These are phyloP conservation scores for Gymnocypris eckloni DNA, from an alignment of 2,797 vertebrate species.

Conservation along the genomic window DNA sequence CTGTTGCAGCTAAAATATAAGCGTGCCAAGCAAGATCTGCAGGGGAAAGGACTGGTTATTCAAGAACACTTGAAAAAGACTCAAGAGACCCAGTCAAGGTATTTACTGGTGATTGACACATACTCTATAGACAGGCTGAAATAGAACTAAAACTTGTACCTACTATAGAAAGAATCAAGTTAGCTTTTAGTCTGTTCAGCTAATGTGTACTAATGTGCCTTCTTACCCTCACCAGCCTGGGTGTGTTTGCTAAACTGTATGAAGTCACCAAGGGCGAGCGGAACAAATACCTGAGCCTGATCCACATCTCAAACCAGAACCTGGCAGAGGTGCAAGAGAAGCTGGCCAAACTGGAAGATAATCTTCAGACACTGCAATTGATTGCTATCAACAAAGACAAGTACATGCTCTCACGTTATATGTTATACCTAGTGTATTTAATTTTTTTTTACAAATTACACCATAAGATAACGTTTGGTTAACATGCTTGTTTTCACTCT, in stretches of 20 bases:
- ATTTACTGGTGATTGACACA: slow-evolving; percentile 41
- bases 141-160: neutral
- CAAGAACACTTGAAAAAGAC: slow-evolving; percentile 80
- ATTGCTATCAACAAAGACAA: slow-evolving; percentile 80
- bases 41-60: slow-evolving; percentile 84
- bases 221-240: slow-evolving; percentile 74
- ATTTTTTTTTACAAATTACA: neutral
- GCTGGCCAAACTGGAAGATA: slow-evolving; percentile 81
- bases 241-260: slow-evolving; percentile 77
- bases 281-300: slow-evolving; percentile 83
- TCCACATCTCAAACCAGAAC: slow-evolving; percentile 80
- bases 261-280: slow-evolving; percentile 81
- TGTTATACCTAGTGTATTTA: neutral
- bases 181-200: neutral
- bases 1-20: slow-evolving; percentile 64
- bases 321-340: slow-evolving; percentile 79
- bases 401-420: slow-evolving; percentile 65
- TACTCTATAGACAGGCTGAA: neutral
- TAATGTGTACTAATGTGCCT: neutral
- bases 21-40: slow-evolving; percentile 79
- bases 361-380: slow-evolving; percentile 82
- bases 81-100: slow-evolving; percentile 78
- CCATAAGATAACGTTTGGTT: neutral
- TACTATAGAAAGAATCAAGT: neutral
- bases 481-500: slow-evolving; percentile 50